Evolutionary conservation across 2,797 vertebrate genomes (phyloP).

Genomic region (Xiphorhynchus erythropygius): DNA sequence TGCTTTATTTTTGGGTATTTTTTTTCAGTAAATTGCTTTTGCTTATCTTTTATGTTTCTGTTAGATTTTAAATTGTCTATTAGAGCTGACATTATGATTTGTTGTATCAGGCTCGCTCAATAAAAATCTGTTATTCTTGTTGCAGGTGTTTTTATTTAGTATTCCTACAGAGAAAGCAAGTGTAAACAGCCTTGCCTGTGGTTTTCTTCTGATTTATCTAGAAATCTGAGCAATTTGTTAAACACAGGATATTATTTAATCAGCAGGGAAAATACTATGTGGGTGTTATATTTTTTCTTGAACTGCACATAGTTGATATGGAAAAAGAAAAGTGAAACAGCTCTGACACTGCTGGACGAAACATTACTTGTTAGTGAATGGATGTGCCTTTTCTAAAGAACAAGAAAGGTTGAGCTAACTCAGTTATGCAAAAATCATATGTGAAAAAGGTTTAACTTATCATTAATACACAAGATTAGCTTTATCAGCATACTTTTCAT

Average conservation of each 20-base stretch:
- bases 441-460: not conserved
- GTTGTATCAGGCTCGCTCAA: conserved; percentile 25
- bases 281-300: conserved; percentile 42
- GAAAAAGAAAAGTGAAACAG: conserved; percentile 25
- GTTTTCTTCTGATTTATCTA: conserved; percentile 54
- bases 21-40: not conserved
- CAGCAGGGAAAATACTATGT: conserved; percentile 48
- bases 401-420: not conserved
- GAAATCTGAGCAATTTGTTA: conserved; percentile 57
- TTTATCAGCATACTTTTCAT: not conserved
- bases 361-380: not conserved
- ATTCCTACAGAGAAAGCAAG: conserved; percentile 37
- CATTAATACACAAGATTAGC: not conserved
- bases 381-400: not conserved
- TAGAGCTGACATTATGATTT: not conserved
- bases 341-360: not conserved
- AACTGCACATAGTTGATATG: conserved; percentile 9
- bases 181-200: conserved; percentile 47
- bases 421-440: not conserved
- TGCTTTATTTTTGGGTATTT: not conserved
- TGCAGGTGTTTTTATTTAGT: conserved; percentile 60
- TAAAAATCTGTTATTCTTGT: conserved; percentile 31
- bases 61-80: conserved; percentile 30
- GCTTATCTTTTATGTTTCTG: not conserved
- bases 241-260: conserved; percentile 65